Conservation (phyloP, 2,113 vertebrate genomes). For the Pseudorectes ferrugineus region DNA sequence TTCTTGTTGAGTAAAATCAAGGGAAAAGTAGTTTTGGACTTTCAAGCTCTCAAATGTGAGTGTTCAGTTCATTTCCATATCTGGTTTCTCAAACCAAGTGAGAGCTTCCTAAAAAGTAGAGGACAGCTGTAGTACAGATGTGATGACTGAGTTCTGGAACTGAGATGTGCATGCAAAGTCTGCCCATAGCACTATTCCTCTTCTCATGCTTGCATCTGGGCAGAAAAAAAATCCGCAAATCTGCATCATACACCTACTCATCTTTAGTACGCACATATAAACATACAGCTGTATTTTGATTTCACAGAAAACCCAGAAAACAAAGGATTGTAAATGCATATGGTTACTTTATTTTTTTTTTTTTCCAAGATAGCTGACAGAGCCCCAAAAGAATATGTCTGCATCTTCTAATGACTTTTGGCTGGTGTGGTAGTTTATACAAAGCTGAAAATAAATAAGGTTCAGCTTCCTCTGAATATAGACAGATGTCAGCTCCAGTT, state of each 20-base stretch:
- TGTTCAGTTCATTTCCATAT: not conserved
- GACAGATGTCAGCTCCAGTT: not conserved
- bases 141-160: not conserved
- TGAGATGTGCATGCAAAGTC: not conserved
- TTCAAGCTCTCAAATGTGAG: not conserved
- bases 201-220: not conserved
- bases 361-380: not conserved
- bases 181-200: not conserved
- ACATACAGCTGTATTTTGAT: not conserved
- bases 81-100: not conserved
- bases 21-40: not conserved
- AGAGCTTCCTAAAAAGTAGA: constrained; percentile 16
- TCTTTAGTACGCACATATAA: not conserved
- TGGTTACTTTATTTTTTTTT: not conserved
- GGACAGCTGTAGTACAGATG: not conserved
- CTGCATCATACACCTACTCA: not conserved
- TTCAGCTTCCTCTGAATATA: not conserved
- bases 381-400: not conserved
- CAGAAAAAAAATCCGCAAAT: not conserved
- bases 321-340: not conserved
- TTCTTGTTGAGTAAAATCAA: not conserved
- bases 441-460: not conserved
- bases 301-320: constrained; percentile 4
- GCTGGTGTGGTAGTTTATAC: not conserved
- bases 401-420: not conserved